Conservation (phyloP, 2,113 vertebrate species). For the Philantomba maxwellii region DNA sequence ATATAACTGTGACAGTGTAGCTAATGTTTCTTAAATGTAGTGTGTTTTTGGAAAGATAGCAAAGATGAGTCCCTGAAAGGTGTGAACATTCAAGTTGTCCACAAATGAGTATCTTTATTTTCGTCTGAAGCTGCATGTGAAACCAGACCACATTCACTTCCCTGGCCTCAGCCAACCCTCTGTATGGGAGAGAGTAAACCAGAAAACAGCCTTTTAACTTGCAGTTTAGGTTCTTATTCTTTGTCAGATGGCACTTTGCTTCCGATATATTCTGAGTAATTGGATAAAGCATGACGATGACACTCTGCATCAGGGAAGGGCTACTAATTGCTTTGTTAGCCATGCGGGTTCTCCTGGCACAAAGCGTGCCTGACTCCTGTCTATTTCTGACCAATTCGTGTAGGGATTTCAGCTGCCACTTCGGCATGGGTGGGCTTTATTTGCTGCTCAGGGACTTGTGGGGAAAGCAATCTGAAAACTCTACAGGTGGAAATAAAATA, state of each 20-base stretch:
- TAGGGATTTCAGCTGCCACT: background rate
- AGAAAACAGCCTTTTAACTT: background rate
- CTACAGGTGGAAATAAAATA: constrained; percentile 45
- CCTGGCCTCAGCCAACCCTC: background rate
- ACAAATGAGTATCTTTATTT: background rate
- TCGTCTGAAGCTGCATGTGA: background rate
- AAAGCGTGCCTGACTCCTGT: background rate
- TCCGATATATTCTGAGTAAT: constrained; percentile 32
- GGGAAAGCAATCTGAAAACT: background rate
- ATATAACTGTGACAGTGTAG: background rate
- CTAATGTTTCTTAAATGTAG: constrained; percentile 3
- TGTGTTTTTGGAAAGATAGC: background rate
- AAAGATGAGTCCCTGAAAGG: background rate
- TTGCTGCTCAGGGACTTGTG: background rate
- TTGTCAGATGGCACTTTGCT: constrained; percentile 31
- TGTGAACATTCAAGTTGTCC: background rate
- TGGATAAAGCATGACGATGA: constrained; percentile 51
- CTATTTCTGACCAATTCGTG: background rate
- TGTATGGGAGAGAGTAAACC: background rate
- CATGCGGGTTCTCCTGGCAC: constrained; percentile 29
- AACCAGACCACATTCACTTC: background rate
- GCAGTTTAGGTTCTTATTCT: constrained; percentile 1
- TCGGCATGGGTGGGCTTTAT: background rate
- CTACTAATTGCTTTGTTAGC: constrained; percentile 62
- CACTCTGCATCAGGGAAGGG: constrained; percentile 28